Percentiles rank a stretch among this genome's conserved stretches.
These are phyloP conservation scores for Amphipyra tragopoginis DNA, from an alignment of 2,888 invertebrate species.

Conservation along the genomic window DNA sequence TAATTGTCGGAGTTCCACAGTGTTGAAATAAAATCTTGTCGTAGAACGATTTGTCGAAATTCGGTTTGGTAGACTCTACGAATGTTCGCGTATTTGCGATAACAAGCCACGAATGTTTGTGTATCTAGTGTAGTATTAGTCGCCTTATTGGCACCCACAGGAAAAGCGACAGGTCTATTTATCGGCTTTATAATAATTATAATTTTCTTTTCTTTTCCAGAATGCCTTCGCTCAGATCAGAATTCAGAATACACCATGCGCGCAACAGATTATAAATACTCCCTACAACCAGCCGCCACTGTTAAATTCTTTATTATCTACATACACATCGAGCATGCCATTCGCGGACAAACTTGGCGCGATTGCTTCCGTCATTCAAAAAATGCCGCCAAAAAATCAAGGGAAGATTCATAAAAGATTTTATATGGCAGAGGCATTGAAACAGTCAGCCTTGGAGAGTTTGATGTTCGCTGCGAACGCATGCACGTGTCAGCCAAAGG, in stretches of 20 bases:
- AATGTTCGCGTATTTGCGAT: too few relatives aligned
- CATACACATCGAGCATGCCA: conserved; percentile 46
- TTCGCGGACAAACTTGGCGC: conserved; percentile 60
- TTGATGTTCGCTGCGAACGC: conserved; percentile 63
- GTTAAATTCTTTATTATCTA: conserved; percentile 34
- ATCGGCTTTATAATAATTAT: neutral
- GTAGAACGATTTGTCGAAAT: too few relatives aligned
- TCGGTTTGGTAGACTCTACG: too few relatives aligned
- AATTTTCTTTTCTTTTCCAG: conserved; percentile 37
- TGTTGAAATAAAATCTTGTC: too few relatives aligned
- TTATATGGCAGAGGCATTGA: conserved; percentile 65
- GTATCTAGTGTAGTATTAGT: too few relatives aligned
- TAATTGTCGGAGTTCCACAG: too few relatives aligned
- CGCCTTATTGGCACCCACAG: too few relatives aligned
- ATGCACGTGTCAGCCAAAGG: conserved; percentile 36
- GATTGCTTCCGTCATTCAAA: conserved; percentile 60
- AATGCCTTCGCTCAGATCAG: conserved; percentile 28
- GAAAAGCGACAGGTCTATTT: too few relatives aligned
- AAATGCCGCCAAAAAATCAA: conserved; percentile 56
- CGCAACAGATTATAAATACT: conserved; percentile 24
- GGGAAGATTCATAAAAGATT: conserved; percentile 53
- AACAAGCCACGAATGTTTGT: too few relatives aligned
- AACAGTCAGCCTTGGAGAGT: conserved; percentile 68
- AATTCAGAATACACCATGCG: conserved; percentile 12
- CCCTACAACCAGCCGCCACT: conserved; percentile 20